Evolutionary conservation across 1,140 invertebrate species (phyloP).

Genomic region (Ceratina australensis): DNA sequence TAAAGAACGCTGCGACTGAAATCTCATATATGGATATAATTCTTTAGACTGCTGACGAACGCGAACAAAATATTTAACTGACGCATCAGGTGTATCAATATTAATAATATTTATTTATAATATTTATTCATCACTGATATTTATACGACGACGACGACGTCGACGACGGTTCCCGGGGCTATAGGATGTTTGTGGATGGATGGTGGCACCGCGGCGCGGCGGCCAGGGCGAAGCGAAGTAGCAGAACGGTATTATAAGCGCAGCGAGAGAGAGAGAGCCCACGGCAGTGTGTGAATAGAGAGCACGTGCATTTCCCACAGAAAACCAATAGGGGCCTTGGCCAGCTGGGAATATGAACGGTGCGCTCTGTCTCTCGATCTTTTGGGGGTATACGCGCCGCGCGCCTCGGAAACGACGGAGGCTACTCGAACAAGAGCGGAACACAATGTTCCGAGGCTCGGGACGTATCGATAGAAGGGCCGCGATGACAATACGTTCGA

Average conservation of each 20-base stretch:
- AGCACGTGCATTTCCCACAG: slow-evolving; percentile 78
- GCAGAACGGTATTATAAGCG: slow-evolving; percentile 60
- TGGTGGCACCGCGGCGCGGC: slow-evolving; percentile 27
- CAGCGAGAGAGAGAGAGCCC: slow-evolving; percentile 44
- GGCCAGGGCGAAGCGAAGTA: slow-evolving; percentile 25
- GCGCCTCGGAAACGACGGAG: slow-evolving; percentile 10
- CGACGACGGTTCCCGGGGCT: no score
- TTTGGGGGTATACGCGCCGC: slow-evolving; percentile 33
- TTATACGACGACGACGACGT: no score
- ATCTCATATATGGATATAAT: no score
- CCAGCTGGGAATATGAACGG: slow-evolving; percentile 66
- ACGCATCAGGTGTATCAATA: no score
- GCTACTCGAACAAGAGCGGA: slow-evolving; percentile 31
- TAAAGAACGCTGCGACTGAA: no score
- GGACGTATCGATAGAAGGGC: slow-evolving; percentile 33
- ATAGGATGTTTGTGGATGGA: slow-evolving; percentile 23
- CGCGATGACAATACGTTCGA: slow-evolving; percentile 23
- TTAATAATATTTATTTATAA: no score
- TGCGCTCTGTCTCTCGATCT: slow-evolving; percentile 42
- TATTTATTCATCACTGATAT: no score
- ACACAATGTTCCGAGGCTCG: slow-evolving; percentile 32
- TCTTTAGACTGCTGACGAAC: no score
- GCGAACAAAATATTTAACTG: no score
- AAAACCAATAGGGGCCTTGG: slow-evolving; percentile 70
- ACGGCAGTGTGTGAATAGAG: slow-evolving; percentile 75